Base-by-base conservation (phyloP, 2,888 invertebrate species). In the Megamerina dolium region DNA sequence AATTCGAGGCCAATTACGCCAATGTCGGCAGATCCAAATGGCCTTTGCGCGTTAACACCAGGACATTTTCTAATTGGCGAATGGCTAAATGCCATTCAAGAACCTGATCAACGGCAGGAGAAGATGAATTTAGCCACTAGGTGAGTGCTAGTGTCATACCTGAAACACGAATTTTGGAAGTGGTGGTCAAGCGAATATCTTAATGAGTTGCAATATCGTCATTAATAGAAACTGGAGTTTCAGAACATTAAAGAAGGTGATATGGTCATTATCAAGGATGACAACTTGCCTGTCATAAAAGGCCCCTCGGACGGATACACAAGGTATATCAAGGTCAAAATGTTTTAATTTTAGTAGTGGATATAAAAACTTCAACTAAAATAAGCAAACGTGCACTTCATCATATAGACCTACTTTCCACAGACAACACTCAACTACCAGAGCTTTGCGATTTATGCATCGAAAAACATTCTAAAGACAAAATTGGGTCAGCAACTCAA, bases 151-250 rank as follows among this genome's bases (percentile, higher is more conserved):
- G 37, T 43, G 2, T 32, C 43, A 5, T 17, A 13, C 9, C n/a
- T 43, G 6, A 43, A 43, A 33, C 27, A 38, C 27, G 10, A 43
- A 12, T 43, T 43, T 20, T 43, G 38, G 38, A 38, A 17, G 20
- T 23, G 38, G 16, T 43, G 43, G 38, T 38, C 43, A 1, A 5
- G 10, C 5, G 27, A 37, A 18, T 34, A 43, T 9, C 34, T 39
- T n/a, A 27, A 27, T 12, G 27, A 40, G 14, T 23, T 35, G 5
- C 44, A 40, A 23, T 21, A 35, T 5, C 26, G n/a, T 10, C 23
- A 33, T 8, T 34, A 38, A 17, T 38, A 38, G 38, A 37, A 38
- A 30, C 19, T 13, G 2, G 26, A 38, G 16, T 17, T 13, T 17
- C 20, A 21, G 31, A 37, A 43, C 20, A 17, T 37, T 5, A 30